These are phyloP conservation scores for Eubucco bourcierii DNA, from an alignment of 2,113 vertebrate genomes.

Conservation along the genomic window DNA sequence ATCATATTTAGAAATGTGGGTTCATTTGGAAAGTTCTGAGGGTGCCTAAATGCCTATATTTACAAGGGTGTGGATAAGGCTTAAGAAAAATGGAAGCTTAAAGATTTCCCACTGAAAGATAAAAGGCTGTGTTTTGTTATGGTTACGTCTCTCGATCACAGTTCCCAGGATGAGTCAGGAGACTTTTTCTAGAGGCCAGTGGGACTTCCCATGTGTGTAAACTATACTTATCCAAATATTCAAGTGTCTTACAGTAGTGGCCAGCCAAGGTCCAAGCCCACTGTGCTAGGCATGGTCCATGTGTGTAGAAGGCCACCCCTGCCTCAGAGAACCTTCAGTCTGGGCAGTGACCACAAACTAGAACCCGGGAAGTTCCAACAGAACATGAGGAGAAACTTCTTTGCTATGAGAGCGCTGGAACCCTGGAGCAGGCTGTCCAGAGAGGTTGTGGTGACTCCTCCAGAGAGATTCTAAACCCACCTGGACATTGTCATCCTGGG, in stretches of 20 bases:
- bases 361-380: no score
- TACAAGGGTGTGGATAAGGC: neutral
- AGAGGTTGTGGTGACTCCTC: no score
- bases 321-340: neutral
- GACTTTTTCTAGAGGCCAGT: neutral
- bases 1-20: neutral
- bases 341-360: neutral
- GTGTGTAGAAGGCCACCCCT: neutral
- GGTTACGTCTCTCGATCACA: neutral
- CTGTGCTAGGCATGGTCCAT: neutral
- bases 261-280: neutral
- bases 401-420: no score
- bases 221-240: constrained; percentile 1
- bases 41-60: neutral
- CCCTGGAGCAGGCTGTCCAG: no score
- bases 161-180: neutral
- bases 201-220: constrained; percentile 27
- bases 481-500: no score
- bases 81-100: constrained; percentile 9
- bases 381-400: no score
- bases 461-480: no score
- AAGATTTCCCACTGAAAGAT: neutral
- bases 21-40: neutral
- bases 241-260: neutral
- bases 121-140: constrained; percentile 5